Percentiles rank a stretch among this genome's conserved stretches.
phyloP scores from a whole-genome alignment of 2,888 invertebrate genomes.

The Caenorhabditis japonica region DNA sequence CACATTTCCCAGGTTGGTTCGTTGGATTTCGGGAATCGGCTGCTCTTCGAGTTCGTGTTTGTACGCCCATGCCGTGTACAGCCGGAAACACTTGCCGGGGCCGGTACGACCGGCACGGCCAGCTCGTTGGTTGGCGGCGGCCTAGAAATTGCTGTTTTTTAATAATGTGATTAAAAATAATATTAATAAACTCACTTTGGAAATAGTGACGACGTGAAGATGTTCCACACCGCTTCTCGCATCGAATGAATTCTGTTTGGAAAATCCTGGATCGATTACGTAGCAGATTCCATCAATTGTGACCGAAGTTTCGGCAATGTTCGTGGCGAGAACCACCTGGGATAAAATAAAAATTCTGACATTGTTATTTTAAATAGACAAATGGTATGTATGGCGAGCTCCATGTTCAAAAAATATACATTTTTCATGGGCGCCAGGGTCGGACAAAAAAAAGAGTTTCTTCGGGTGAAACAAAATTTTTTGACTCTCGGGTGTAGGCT shows the following conservation, averaged over 20 bases:
- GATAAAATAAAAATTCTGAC: conserved; percentile 10
- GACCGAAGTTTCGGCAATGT: conserved; percentile 98
- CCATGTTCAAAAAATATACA: too few relatives aligned
- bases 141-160: conserved; percentile 72
- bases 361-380: too few relatives aligned
- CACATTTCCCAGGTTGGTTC: conserved; percentile 96
- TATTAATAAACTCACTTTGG: conserved; percentile 82
- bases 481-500: too few relatives aligned
- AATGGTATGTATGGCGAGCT: too few relatives aligned
- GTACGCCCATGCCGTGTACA: conserved; percentile 98
- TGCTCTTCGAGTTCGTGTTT: conserved; percentile 98
- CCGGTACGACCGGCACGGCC: conserved; percentile 97
- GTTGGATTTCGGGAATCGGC: conserved; percentile 96
- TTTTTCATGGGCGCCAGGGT: too few relatives aligned
- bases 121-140: conserved; percentile 94
- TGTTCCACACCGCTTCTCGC: conserved; percentile 98
- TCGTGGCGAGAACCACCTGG: conserved; percentile 92
- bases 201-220: conserved; percentile 96
- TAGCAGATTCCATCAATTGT: conserved; percentile 99
- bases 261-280: conserved; percentile 99
- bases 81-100: conserved; percentile 97
- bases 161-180: too few relatives aligned
- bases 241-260: conserved; percentile 97
- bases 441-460: too few relatives aligned
- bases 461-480: too few relatives aligned